Base-by-base conservation (phyloP, 2,113 vertebrate genomes). In the Mugil cephalus region DNA sequence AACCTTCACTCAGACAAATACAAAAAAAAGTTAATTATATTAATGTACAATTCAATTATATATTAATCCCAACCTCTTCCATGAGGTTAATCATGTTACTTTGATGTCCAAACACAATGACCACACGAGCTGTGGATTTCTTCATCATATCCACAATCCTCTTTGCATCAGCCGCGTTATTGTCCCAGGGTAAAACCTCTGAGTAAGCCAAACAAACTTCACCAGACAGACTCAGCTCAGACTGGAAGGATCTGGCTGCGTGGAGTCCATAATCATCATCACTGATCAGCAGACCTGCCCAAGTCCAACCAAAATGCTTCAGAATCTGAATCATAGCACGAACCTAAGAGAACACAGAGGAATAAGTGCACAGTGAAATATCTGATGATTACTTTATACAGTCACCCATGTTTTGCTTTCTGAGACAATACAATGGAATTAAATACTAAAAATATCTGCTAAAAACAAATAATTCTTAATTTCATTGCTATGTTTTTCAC, bases 61-160 rank as follows among this genome's bases (percentile, higher is more conserved):
- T 70, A 34, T 17, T 2, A 30, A 30, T 2, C 15, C 50, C 10
- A 62, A 77, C 74, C 66, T 77, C 74, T 48, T 77, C 66, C 59
- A 77, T 56, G 4, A 77, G 66, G 1, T 69, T 11, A 51, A 69
- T 55, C 36, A 69, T 69, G n/a, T 42, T 13, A 38, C 58, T 72
- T 9, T 80, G 69, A n/a, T 83, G 59, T 64, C 79, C 69, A 64
- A 89, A 87, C 7, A 75, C 87, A 47, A 89, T 83, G 30, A 89
- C 82, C n/a, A 87, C 84, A 24, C 51, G 73, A 51, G 84, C 82
- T 69, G 79, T 83, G 12, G 87, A 89, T 69, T 19, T 47, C 66
- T 62, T 78, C 54, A 94, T 90, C 12, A 86, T 60, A 10, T 42
- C 8, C 13, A 91, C 87, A 24, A 94, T 92, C 30, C 76, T 88